These are phyloP conservation scores for Notechis scutatus DNA, from an alignment of 2,113 vertebrate genomes.

Conservation along the genomic window DNA sequence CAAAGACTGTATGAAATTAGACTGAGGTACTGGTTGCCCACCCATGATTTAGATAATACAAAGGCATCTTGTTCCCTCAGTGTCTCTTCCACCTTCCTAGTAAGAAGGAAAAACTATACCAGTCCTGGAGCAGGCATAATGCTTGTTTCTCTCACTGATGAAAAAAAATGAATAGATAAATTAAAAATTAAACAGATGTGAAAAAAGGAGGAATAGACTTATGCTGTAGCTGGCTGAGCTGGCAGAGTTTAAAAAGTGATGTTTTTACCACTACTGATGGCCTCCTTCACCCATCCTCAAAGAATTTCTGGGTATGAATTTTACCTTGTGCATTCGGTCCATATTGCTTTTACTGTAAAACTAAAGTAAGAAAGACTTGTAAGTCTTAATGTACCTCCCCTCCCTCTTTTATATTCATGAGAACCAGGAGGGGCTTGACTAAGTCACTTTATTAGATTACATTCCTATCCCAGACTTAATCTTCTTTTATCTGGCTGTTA, in stretches of 20 bases:
- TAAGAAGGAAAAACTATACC: neutral
- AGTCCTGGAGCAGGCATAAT: neutral
- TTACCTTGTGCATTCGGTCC: neutral
- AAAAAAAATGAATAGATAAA: neutral
- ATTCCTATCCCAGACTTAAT: neutral
- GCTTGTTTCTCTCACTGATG: neutral
- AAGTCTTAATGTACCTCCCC: neutral
- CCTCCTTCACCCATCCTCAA: neutral
- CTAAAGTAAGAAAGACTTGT: neutral
- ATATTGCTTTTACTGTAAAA: neutral
- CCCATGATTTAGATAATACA: neutral
- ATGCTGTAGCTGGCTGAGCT: neutral
- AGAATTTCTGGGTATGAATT: neutral
- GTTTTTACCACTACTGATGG: neutral
- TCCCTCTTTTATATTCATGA: neutral
- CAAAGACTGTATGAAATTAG: neutral
- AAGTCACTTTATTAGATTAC: neutral
- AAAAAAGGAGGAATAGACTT: neutral
- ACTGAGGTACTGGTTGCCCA: neutral
- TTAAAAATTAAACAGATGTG: neutral
- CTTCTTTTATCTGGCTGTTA: neutral
- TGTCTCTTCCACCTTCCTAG: neutral
- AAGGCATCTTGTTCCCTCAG: neutral
- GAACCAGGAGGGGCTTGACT: neutral
- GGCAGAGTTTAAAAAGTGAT: neutral